Evolutionary conservation across 92 coral and sea anemone genomes (phyloP).

Genomic region (Porites lobata): DNA sequence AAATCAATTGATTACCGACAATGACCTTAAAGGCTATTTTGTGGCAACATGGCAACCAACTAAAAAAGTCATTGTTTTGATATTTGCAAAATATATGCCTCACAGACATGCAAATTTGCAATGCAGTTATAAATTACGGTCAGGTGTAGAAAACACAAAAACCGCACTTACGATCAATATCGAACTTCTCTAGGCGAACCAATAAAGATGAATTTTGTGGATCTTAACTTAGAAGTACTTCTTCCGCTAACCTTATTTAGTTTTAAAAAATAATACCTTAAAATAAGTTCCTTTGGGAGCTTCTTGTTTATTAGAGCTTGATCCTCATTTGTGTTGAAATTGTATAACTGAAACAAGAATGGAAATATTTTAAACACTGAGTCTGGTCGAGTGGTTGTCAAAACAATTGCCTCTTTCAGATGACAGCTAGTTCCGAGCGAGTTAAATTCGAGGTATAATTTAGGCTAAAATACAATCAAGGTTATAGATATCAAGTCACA

Average conservation of each 20-base stretch:
- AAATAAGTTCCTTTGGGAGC: conserved; percentile 96
- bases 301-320: conserved; percentile 95
- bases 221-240: not conserved
- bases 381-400: conserved; percentile 21
- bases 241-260: not conserved
- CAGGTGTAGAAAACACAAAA: not conserved
- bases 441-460: not conserved
- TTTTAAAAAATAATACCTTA: conserved; percentile 67
- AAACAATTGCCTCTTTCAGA: conserved; percentile 21
- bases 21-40: too few relatives aligned
- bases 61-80: not conserved
- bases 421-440: not conserved
- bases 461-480: not conserved
- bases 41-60: too few relatives aligned
- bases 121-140: not conserved
- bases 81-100: not conserved
- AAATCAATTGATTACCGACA: too few relatives aligned
- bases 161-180: conserved; percentile 2
- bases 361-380: conserved; percentile 32
- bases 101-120: not conserved
- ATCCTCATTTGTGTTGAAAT: conserved; percentile 95
- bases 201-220: not conserved
- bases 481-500: not conserved
- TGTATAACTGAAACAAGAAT: conserved; percentile 81
- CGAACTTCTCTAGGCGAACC: conserved; percentile 1